phyloP scores from a whole-genome alignment of 1,140 invertebrate species.

The Popillia japonica region DNA sequence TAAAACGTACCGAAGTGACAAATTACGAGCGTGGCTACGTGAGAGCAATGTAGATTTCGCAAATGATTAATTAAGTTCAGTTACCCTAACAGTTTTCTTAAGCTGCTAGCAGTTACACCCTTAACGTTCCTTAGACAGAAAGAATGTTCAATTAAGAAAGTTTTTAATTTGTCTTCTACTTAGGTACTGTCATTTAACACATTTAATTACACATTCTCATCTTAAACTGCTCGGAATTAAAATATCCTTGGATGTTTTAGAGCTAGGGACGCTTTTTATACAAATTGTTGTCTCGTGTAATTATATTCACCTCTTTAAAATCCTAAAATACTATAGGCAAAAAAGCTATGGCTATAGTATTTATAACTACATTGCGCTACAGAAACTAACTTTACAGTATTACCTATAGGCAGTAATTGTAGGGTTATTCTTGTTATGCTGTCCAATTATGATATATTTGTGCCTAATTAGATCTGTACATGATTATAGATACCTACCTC shows the following conservation, averaged over 20 bases:
- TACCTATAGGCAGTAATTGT: too few species aligned
- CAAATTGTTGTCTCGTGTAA: not conserved
- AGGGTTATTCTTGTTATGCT: too few species aligned
- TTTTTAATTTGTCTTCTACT: conserved; percentile 37
- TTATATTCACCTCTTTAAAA: too few species aligned
- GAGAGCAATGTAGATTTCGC: conserved; percentile 32
- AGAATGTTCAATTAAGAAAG: conserved; percentile 38
- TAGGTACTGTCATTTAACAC: conserved; percentile 31
- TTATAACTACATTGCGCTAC: too few species aligned
- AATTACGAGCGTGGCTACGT: conserved; percentile 5
- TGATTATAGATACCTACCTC: too few species aligned
- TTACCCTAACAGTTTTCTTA: conserved; percentile 34
- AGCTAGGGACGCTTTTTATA: not conserved
- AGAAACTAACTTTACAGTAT: too few species aligned
- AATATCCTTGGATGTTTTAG: not conserved
- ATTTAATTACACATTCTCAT: conserved; percentile 33
- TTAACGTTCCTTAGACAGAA: conserved; percentile 10
- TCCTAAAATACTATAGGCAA: too few species aligned
- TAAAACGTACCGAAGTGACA: conserved; percentile 8
- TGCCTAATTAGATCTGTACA: too few species aligned
- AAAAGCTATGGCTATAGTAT: too few species aligned
- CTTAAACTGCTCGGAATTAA: conserved; percentile 4
- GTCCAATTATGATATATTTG: too few species aligned
- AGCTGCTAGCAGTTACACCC: not conserved
- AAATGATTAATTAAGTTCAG: conserved; percentile 38